phyloP scores from a whole-genome alignment of 2,888 invertebrate genomes.

The Erpobdella octoculata region DNA sequence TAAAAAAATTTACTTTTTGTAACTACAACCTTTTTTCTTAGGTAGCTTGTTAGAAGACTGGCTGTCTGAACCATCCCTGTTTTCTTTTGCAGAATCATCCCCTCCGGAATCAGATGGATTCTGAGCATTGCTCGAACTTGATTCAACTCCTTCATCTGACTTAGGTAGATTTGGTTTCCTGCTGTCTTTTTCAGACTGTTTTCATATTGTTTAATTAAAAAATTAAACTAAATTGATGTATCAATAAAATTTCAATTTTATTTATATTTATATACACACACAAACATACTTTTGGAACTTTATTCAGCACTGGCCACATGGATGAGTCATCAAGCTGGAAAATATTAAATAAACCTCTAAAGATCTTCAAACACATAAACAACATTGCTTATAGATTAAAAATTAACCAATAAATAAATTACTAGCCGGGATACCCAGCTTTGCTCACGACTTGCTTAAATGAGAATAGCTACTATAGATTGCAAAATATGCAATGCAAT shows the following conservation, averaged over 20 bases:
- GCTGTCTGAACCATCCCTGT: constrained; percentile 39
- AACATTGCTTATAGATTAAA: constrained; percentile 55
- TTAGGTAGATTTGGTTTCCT: neutral
- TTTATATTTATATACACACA: neutral
- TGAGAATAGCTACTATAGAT: too few relatives aligned
- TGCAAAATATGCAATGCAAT: too few relatives aligned
- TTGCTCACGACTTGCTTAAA: too few relatives aligned
- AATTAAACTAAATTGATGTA: neutral
- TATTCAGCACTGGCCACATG: constrained; percentile 83
- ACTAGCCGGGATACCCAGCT: too few relatives aligned
- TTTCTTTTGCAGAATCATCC: constrained; percentile 55
- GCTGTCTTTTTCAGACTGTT: neutral
- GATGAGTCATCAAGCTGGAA: constrained; percentile 60
- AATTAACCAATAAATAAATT: neutral
- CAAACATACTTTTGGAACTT: constrained; percentile 42
- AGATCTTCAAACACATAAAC: constrained; percentile 61
- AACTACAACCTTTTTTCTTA: constrained; percentile 34
- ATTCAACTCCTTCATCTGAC: neutral
- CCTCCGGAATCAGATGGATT: constrained; percentile 35
- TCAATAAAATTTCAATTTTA: neutral
- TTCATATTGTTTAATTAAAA: neutral
- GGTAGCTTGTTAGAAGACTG: constrained; percentile 1
- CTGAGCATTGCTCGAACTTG: neutral
- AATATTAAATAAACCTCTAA: neutral
- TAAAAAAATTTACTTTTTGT: neutral